Conservation (phyloP, 2,113 vertebrate genomes). For the Argyrosomus japonicus region DNA sequence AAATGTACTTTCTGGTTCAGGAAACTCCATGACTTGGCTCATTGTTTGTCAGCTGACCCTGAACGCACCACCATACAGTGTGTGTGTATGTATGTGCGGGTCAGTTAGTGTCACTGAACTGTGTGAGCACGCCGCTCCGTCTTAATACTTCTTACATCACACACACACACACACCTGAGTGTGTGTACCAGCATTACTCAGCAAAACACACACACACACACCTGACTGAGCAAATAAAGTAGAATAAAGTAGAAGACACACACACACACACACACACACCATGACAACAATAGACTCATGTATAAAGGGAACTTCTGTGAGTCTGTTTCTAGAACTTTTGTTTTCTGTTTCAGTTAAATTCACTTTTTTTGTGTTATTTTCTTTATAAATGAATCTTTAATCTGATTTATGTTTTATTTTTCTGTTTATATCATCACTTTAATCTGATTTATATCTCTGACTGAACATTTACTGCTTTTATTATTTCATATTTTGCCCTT, state of each 20-base stretch:
- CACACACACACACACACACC: constrained; percentile 12
- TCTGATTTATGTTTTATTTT: not conserved
- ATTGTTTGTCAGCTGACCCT: not conserved
- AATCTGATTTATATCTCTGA: not conserved
- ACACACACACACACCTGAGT: constrained; percentile 9
- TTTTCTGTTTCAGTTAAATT: not conserved
- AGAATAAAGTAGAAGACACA: not conserved
- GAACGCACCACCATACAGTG: constrained; percentile 2
- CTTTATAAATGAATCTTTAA: not conserved
- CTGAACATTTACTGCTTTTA: not conserved
- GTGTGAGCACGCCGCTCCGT: constrained; percentile 2
- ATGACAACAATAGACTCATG: not conserved
- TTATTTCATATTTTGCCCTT: not conserved
- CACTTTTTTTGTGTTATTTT: not conserved
- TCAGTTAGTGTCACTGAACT: not conserved
- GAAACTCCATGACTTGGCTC: no score
- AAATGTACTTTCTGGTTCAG: no score
- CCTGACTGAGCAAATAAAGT: not conserved
- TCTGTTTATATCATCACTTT: not conserved
- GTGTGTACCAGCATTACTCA: constrained; percentile 9
- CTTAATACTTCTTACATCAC: constrained; percentile 4
- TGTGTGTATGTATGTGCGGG: not conserved
- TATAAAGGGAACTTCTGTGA: no score
- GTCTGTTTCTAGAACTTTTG: not conserved
- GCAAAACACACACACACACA: constrained; percentile 24